These are phyloP conservation scores for Psix sp. DNA, from an alignment of 1,140 invertebrate genomes.

Conservation along the genomic window DNA sequence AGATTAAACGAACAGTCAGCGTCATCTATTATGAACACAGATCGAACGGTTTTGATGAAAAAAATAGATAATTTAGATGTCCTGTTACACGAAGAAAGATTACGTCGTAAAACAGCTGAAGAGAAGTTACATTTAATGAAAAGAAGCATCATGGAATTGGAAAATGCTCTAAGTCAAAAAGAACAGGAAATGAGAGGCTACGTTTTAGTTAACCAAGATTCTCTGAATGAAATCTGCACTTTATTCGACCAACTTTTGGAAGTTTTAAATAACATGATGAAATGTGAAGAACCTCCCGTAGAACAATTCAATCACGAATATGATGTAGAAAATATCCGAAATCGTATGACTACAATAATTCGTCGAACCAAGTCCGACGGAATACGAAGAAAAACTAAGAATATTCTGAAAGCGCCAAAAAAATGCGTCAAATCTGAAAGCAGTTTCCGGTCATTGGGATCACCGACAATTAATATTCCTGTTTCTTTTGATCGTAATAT, in stretches of 20 bases:
- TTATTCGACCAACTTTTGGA: conserved; percentile 68
- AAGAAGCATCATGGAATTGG: conserved; percentile 61
- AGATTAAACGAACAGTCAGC: no score
- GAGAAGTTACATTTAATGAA: conserved; percentile 63
- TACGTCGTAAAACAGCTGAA: conserved; percentile 64
- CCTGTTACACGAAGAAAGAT: conserved; percentile 56
- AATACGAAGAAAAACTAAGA: conserved; percentile 46
- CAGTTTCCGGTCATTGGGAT: conserved; percentile 56
- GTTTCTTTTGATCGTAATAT: conserved; percentile 62
- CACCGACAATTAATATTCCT: conserved; percentile 36
- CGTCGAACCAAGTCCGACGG: conserved; percentile 72
- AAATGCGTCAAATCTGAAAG: conserved; percentile 69
- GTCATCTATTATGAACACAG: no score
- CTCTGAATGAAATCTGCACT: conserved; percentile 67
- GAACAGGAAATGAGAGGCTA: conserved; percentile 65
- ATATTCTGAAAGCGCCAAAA: conserved; percentile 28
- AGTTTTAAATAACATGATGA: conserved; percentile 58
- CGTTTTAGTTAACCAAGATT: conserved; percentile 68
- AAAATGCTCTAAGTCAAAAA: conserved; percentile 62
- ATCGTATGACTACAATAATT: conserved; percentile 61
- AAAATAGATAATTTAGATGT: conserved; percentile 22
- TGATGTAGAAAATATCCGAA: conserved; percentile 52
- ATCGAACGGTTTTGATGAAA: no score
- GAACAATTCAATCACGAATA: conserved; percentile 4
- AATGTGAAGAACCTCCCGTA: background rate